Evolutionary conservation across 2,797 vertebrate species (phyloP).

Genomic region (Neostethus bicornis): DNA sequence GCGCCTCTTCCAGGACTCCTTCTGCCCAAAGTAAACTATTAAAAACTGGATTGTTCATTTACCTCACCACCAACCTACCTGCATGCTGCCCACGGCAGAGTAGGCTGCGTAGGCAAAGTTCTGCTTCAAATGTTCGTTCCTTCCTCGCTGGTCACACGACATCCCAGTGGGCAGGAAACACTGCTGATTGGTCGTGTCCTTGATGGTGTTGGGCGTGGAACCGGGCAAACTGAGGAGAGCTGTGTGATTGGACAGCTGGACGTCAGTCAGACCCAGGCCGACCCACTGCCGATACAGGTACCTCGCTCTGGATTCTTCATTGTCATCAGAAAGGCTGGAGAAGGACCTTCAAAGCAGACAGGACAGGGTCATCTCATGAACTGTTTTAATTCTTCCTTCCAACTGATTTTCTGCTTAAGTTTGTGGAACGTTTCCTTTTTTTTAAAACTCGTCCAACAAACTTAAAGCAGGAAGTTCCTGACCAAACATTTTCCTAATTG

Average conservation of each 20-base stretch:
- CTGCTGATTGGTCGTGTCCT: slow-evolving; percentile 76
- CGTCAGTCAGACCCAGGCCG: slow-evolving; percentile 86
- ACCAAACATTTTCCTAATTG: slow-evolving; percentile 44
- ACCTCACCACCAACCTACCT: too few relatives aligned
- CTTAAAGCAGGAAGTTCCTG: slow-evolving; percentile 10
- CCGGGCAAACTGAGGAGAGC: slow-evolving; percentile 87
- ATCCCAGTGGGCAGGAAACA: slow-evolving; percentile 90
- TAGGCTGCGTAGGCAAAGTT: slow-evolving; percentile 88
- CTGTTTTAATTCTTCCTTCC: too few relatives aligned
- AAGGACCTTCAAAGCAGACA: slow-evolving; percentile 75
- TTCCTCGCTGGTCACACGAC: slow-evolving; percentile 77
- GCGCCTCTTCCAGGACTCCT: too few relatives aligned
- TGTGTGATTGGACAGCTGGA: slow-evolving; percentile 87
- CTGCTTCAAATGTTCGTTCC: slow-evolving; percentile 39
- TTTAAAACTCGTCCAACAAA: slow-evolving; percentile 10
- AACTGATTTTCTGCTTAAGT: too few relatives aligned
- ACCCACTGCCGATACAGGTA: slow-evolving; percentile 86
- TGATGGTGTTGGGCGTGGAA: slow-evolving; percentile 84
- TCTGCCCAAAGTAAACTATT: too few relatives aligned
- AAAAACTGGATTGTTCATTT: too few relatives aligned
- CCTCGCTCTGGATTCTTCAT: slow-evolving; percentile 77
- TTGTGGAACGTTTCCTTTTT: not conserved
- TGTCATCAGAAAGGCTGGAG: slow-evolving; percentile 73
- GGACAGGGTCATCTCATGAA: too few relatives aligned
- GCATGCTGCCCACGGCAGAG: slow-evolving; percentile 87